Evolutionary conservation across 2,888 invertebrate species (phyloP), one percentile per base, ranked within the genome.

Genomic region (Diarsia brunnea): DNA sequence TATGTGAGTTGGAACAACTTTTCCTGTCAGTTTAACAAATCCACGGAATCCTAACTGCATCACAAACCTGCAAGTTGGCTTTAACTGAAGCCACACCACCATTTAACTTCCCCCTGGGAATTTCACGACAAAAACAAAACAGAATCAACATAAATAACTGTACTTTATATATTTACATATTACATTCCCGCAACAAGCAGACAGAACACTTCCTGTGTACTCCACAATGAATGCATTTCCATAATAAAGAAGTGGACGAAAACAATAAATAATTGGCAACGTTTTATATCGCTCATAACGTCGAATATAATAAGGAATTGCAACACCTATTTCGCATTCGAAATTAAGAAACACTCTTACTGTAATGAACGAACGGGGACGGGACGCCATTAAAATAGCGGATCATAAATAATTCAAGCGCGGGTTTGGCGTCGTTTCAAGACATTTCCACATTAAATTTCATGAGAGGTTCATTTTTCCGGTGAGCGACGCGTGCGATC

Each of bases 381-480:
- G 93, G 90, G 93, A 93, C 92, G 92, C 95, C 94, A 95, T 96
- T 96, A 96, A 95, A 96, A 95, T 95, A 94, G 94, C 94, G 91
- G 91, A 92, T 94, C 94, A 96, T 96, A 95, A 96, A 96, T 96
- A 96, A 96, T 96, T 95, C 96, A 96, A 90, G 88, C 92, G 90
- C 90, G 90, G 95, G 93, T 95, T 96, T 96, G 96, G 96, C 96
- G 92, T 93, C 93, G 95, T 95, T 96, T 96, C 96, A 96, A 96
- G 95, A 95, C 94, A 95, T 95, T 95, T 95, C 93, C 93, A 95
- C 96, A 95, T 96, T 95, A 96, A 96, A 95, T 96, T 96, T 96
- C 96, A 96, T 95, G 96, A 96, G 95, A 93, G 91, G 92, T 94
- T 94, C 94, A 95, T 95, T 96, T 96, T 96, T 96, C 95, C 94